A percentile compares a stretch with the other conserved stretches of the same genome.
Evolutionary conservation across 2,888 invertebrate species (phyloP).

Genomic region (Pollenia labialis): DNA sequence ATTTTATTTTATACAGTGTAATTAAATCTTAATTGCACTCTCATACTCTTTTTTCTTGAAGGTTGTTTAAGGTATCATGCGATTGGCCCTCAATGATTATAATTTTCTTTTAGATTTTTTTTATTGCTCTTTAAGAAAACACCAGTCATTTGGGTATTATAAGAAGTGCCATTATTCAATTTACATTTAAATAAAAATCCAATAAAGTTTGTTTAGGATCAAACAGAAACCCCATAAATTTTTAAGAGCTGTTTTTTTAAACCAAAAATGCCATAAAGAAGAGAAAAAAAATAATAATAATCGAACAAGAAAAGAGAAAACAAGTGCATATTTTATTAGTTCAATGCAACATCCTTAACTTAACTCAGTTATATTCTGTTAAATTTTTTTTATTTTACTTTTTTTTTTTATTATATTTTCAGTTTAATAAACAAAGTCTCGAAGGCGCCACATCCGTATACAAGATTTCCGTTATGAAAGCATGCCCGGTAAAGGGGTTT

Average conservation of each 20-base stretch:
- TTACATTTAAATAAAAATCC: slow-evolving; percentile 52
- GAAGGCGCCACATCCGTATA: slow-evolving; percentile 72
- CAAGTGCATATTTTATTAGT: slow-evolving; percentile 71
- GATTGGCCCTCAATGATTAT: too few relatives aligned
- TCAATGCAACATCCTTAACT: slow-evolving; percentile 50
- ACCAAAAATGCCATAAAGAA: slow-evolving; percentile 39
- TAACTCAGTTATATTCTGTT: not conserved
- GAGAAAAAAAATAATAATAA: slow-evolving; percentile 36
- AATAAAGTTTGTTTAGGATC: slow-evolving; percentile 43
- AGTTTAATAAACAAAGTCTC: slow-evolving; percentile 67
- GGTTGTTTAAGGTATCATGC: too few relatives aligned
- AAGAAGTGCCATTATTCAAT: slow-evolving; percentile 31
- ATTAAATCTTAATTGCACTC: too few relatives aligned
- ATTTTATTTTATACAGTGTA: too few relatives aligned
- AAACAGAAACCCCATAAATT: slow-evolving; percentile 42
- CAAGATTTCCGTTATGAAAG: slow-evolving; percentile 71
- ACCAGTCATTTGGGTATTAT: slow-evolving; percentile 11
- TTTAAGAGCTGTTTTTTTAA: slow-evolving; percentile 4
- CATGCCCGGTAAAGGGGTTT: slow-evolving; percentile 65
- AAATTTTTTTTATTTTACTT: not conserved
- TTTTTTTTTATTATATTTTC: slow-evolving; percentile 31
- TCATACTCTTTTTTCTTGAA: too few relatives aligned
- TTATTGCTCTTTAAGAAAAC: not conserved
- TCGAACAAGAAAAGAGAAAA: slow-evolving; percentile 60
- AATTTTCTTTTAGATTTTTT: not conserved